Conservation (phyloP, 2,113 vertebrate genomes). For the Aptenodytes patagonicus region DNA sequence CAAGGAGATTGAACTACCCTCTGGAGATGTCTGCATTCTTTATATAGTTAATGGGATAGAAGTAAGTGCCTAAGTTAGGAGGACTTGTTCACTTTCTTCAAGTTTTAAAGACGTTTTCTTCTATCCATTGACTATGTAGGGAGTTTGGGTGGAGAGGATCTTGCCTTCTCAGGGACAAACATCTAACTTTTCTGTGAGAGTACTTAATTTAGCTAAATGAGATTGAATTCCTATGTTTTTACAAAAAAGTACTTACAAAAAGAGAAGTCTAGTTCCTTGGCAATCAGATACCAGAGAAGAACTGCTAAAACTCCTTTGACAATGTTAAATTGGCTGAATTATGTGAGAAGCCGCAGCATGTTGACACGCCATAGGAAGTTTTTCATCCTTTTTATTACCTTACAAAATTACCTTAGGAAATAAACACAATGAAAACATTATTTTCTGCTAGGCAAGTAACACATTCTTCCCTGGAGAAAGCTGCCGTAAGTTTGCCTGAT, state of each 20-base stretch:
- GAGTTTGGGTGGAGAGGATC: neutral
- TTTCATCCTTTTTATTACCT: neutral
- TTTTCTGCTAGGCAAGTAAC: neutral
- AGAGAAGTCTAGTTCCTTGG: neutral
- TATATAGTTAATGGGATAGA: neutral
- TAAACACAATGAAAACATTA: neutral
- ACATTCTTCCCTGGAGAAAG: neutral
- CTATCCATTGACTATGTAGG: neutral
- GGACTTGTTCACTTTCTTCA: neutral
- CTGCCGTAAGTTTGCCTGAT: neutral
- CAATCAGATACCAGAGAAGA: neutral
- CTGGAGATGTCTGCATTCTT: neutral
- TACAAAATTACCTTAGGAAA: slow-evolving; percentile 6
- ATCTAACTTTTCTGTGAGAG: neutral
- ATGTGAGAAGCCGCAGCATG: neutral
- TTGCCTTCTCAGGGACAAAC: neutral
- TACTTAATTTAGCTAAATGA: neutral
- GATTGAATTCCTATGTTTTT: neutral
- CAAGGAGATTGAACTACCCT: neutral
- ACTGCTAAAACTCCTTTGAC: neutral
- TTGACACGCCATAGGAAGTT: neutral
- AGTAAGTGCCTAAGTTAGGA: neutral
- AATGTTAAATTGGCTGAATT: neutral
- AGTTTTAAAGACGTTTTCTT: neutral
- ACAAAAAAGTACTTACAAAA: neutral